Conservation (phyloP, 2,797 vertebrate species). For the Platalea minor region DNA sequence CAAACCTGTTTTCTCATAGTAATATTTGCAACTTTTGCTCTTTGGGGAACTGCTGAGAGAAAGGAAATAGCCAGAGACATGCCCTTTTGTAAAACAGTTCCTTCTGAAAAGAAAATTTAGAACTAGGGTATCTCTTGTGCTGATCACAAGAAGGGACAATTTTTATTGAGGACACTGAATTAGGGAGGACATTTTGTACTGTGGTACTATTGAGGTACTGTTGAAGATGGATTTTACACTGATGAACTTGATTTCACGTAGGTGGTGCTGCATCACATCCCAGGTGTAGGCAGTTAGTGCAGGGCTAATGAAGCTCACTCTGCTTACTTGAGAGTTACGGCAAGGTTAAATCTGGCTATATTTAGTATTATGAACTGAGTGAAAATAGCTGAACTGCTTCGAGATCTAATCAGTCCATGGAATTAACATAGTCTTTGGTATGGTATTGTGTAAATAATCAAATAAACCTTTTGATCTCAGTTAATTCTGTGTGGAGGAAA, state of each 20-base stretch:
- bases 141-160: fast-evolving
- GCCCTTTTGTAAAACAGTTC: neutral
- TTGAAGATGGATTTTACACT: neutral
- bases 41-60: neutral
- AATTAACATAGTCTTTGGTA: neutral
- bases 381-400: neutral
- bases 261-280: neutral
- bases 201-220: neutral
- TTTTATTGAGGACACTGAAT: neutral
- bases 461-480: neutral
- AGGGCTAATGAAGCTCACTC: neutral
- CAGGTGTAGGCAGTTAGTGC: neutral
- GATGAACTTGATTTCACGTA: neutral
- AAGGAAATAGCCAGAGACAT: neutral
- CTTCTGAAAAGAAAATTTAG: neutral
- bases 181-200: neutral
- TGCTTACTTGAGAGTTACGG: neutral
- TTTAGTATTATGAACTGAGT: neutral
- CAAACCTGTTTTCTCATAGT: neutral
- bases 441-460: neutral
- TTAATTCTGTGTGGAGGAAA: neutral
- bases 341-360: neutral
- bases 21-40: fast-evolving
- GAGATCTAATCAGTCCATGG: neutral
- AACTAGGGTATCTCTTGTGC: neutral